Base-by-base conservation (phyloP, 2,797 vertebrate genomes). In the Pelobates cultripes region DNA sequence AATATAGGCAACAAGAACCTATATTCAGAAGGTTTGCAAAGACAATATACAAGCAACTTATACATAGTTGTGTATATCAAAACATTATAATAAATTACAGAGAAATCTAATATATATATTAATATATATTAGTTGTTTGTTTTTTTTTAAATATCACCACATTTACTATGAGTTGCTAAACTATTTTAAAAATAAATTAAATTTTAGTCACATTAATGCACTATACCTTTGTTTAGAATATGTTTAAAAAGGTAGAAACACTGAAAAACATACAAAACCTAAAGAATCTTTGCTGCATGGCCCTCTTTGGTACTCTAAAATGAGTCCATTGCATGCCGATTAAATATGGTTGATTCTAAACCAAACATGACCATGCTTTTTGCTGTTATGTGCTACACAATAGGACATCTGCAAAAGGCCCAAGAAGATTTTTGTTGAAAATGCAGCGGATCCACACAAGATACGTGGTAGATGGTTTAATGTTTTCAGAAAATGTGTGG, bases 361-460 rank as follows among this genome's bases (percentile, higher is more conserved):
- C 14, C 43, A n/a, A 71, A 76, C 60, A 77, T 57, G 75, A 73
- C 28, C 70, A 73, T 51, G 68, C 72, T 0, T 80, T 4, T 9
- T 51, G 60, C 17, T 0, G 69, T 92, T 95, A 99, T 79, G 98
- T 99, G 91, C 91, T 96, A 87, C 98, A 99, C 85, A 95, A 92
- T 5, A 99, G 94, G 88, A 98, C 97, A 4, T 99, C 97, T 87
- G 98, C 97, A 88, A 99, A 99, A 8, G 98, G 98, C 77, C 98
- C 98, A 75, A 97, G 91, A 53, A 99, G 96, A 86, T 86, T 97
- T 89, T 96, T 98, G 92, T 98, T 98, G 89, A 99, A 99, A 90
- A 99, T 97, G 88, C 98, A 99, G 86, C 98, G 95, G 79, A 99
- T 96, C 98, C 98, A 99, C 84, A 99, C 97, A 88, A 99, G 89